phyloP scores from a whole-genome alignment of 2,797 vertebrate species.

The Tamandua tetradactyla region DNA sequence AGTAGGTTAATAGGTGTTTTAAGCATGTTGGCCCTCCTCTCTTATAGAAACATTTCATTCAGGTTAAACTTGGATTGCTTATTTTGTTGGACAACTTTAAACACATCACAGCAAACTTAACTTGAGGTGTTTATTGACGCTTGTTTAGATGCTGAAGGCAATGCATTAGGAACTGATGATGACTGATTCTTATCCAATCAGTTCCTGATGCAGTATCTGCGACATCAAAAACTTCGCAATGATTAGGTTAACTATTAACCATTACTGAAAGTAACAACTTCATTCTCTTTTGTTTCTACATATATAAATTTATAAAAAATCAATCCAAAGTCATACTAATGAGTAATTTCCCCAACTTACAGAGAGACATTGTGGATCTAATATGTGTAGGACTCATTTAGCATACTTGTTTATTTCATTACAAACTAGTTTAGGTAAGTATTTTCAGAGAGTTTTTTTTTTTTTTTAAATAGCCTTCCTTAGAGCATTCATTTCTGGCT shows the following conservation, averaged over 20 bases:
- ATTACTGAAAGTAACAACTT: slow-evolving; percentile 27
- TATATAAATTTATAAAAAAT: slow-evolving; percentile 48
- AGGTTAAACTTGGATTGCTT: slow-evolving; percentile 1
- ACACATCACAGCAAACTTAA: slow-evolving; percentile 21
- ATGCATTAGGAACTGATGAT: slow-evolving; percentile 99
- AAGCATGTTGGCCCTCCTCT: neutral
- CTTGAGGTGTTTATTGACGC: slow-evolving; percentile 77
- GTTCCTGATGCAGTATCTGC: slow-evolving; percentile 99
- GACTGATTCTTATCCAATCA: slow-evolving; percentile 95
- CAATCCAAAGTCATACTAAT: slow-evolving; percentile 21
- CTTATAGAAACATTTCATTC: slow-evolving; percentile 26
- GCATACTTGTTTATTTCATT: slow-evolving; percentile 58
- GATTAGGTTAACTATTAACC: neutral
- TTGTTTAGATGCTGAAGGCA: slow-evolving; percentile 97
- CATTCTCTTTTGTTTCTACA: neutral
- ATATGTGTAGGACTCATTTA: neutral
- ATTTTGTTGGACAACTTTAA: slow-evolving; percentile 27
- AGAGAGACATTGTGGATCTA: neutral
- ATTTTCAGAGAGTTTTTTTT: slow-evolving; percentile 32
- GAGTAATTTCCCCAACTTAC: slow-evolving; percentile 58
- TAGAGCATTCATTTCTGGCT: slow-evolving; percentile 23
- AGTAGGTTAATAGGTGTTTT: neutral
- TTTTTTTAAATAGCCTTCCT: neutral
- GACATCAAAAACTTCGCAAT: slow-evolving; percentile 91
- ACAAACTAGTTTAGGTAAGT: slow-evolving; percentile 1